These are phyloP conservation scores for Hirtodrosophila trivittata DNA, from an alignment of 2,888 invertebrate genomes.

Conservation along the genomic window DNA sequence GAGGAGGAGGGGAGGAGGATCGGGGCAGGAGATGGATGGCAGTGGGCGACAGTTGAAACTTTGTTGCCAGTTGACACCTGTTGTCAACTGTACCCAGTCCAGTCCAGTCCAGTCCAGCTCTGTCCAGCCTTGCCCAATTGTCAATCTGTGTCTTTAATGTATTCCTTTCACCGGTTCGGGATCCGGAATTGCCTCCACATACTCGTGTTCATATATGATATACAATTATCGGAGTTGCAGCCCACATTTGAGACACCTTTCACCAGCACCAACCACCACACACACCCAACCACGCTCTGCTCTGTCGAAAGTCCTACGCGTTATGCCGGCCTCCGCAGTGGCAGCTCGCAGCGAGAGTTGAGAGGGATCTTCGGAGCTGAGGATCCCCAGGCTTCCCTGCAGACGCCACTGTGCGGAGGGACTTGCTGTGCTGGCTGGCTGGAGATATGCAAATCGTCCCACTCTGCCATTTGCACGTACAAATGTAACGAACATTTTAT, in stretches of 20 bases:
- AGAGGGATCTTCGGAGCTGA: constrained; percentile 17
- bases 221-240: constrained; percentile 67
- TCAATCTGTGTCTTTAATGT: constrained; percentile 24
- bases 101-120: neutral
- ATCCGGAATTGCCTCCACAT: constrained; percentile 42
- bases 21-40: constrained; percentile 31
- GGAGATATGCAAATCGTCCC: constrained; percentile 73
- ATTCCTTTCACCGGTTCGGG: constrained; percentile 57
- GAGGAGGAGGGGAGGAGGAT: neutral
- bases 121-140: neutral
- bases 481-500: constrained; percentile 72
- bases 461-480: constrained; percentile 74
- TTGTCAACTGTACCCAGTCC: constrained; percentile 8
- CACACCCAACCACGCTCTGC: neutral
- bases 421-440: constrained; percentile 14
- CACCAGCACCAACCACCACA: constrained; percentile 44
- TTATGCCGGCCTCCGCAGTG: constrained; percentile 24
- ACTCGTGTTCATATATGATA: constrained; percentile 32
- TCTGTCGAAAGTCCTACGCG: constrained; percentile 24
- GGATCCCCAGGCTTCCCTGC: constrained; percentile 24
- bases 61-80: constrained; percentile 13
- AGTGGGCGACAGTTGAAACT: constrained; percentile 21
- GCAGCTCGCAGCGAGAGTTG: constrained; percentile 35
- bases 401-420: constrained; percentile 8
- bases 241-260: constrained; percentile 63